These are phyloP conservation scores for Pachyrhynchus sulphureomaculatus DNA, from an alignment of 1,140 invertebrate species.

Conservation along the genomic window DNA sequence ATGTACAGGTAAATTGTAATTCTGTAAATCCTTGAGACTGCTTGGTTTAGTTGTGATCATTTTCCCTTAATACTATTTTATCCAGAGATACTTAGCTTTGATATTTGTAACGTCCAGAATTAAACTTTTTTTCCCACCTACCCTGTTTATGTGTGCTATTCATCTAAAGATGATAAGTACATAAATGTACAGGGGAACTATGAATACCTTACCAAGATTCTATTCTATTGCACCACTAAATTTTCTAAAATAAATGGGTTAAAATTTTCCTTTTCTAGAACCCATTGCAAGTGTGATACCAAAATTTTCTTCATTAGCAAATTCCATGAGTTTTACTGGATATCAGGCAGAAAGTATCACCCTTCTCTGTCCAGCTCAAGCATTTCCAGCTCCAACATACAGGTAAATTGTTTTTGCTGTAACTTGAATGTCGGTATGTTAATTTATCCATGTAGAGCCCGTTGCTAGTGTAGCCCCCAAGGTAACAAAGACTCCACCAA, in stretches of 20 bases:
- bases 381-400: slow-evolving; percentile 63
- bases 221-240: too few relatives aligned
- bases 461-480: slow-evolving; percentile 64
- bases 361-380: slow-evolving; percentile 61
- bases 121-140: too few relatives aligned
- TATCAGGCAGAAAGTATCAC: slow-evolving; percentile 52
- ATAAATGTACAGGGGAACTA: background rate
- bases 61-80: too few relatives aligned
- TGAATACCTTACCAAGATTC: too few relatives aligned
- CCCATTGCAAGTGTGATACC: slow-evolving; percentile 59
- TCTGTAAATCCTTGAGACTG: too few relatives aligned
- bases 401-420: slow-evolving; percentile 52
- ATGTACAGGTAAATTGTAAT: slow-evolving; percentile 57
- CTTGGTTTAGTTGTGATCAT: too few relatives aligned
- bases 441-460: slow-evolving; percentile 55
- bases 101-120: too few relatives aligned
- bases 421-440: background rate
- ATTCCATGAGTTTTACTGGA: slow-evolving; percentile 42
- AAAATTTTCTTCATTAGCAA: slow-evolving; percentile 56
- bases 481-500: slow-evolving; percentile 65
- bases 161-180: too few relatives aligned
- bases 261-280: slow-evolving; percentile 49
- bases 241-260: slow-evolving; percentile 10
- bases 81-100: too few relatives aligned
- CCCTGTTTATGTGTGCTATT: too few relatives aligned